Evolutionary conservation across 2,113 vertebrate genomes (phyloP).

Genomic region (Sinocyclocheilus rhinocerous): DNA sequence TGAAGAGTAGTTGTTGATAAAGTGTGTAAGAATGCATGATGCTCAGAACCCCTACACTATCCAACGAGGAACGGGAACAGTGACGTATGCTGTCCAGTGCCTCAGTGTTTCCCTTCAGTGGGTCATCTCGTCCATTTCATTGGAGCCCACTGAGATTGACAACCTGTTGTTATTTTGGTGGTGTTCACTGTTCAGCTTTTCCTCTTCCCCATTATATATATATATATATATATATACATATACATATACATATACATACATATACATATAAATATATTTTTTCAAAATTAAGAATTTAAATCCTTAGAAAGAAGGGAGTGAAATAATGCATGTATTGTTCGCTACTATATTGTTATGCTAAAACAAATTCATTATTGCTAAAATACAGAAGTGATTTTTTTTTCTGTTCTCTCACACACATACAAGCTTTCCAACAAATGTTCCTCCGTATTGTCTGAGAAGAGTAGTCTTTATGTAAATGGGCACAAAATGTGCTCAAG

Average conservation of each 20-base stretch:
- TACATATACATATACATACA: not conserved
- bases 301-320: constrained; percentile 50
- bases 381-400: not conserved
- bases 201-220: not conserved
- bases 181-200: not conserved
- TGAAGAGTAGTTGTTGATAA: constrained; percentile 39
- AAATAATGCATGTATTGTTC: constrained; percentile 52
- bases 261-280: not conserved
- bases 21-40: constrained; percentile 54
- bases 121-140: not conserved
- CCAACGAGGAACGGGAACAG: constrained; percentile 31
- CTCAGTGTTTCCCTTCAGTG: constrained; percentile 1
- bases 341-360: constrained; percentile 25
- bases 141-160: constrained; percentile 1
- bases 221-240: not conserved
- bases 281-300: not conserved
- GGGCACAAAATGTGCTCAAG: not conserved
- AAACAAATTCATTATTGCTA: not conserved
- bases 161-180: constrained; percentile 18
- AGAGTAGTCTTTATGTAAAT: not conserved
- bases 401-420: not conserved
- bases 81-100: not conserved
- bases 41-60: constrained; percentile 51
- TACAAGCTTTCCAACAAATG: not conserved
- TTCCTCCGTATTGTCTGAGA: constrained; percentile 8